Conservation (phyloP, 2,888 invertebrate genomes). For the Coelopa pilipes region DNA sequence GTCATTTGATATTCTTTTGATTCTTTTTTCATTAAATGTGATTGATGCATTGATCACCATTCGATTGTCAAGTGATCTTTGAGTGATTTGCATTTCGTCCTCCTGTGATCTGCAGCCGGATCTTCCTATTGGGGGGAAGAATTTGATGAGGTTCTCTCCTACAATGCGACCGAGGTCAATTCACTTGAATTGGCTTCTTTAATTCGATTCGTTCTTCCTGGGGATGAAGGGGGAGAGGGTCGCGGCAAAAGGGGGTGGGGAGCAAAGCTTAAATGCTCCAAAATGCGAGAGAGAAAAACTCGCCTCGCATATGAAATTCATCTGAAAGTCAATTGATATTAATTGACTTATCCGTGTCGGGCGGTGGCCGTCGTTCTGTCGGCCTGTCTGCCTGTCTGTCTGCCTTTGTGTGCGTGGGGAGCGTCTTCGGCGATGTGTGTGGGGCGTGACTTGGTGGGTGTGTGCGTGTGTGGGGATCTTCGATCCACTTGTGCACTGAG, state of each 20-base stretch:
- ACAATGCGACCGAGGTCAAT: constrained; percentile 9
- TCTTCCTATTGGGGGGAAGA: background rate
- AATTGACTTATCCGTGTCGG: constrained; percentile 53
- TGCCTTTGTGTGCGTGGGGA: background rate
- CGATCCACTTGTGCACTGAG: too few relatives aligned
- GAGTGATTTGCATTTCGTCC: too few relatives aligned
- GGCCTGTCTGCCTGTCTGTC: background rate
- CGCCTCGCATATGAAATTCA: constrained; percentile 21
- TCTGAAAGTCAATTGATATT: constrained; percentile 53
- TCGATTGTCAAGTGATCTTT: too few relatives aligned
- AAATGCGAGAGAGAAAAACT: background rate
- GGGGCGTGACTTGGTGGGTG: too few relatives aligned
- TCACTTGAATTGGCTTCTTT: constrained; percentile 22
- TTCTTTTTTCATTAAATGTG: too few relatives aligned
- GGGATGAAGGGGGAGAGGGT: background rate
- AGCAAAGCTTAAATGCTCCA: constrained; percentile 20
- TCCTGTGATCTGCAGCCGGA: too few relatives aligned
- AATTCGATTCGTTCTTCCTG: constrained; percentile 18
- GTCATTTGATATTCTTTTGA: too few relatives aligned
- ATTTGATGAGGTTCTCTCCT: background rate
- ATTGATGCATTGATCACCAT: too few relatives aligned
- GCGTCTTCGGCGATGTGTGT: too few relatives aligned
- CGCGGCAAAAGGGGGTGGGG: background rate
- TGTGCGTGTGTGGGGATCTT: too few relatives aligned
- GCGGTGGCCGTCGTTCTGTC: background rate